A percentile compares a stretch with the other conserved stretches of the same genome.
Conservation (phyloP, 2,113 vertebrate genomes). For the Syrrhaptes paradoxus region DNA sequence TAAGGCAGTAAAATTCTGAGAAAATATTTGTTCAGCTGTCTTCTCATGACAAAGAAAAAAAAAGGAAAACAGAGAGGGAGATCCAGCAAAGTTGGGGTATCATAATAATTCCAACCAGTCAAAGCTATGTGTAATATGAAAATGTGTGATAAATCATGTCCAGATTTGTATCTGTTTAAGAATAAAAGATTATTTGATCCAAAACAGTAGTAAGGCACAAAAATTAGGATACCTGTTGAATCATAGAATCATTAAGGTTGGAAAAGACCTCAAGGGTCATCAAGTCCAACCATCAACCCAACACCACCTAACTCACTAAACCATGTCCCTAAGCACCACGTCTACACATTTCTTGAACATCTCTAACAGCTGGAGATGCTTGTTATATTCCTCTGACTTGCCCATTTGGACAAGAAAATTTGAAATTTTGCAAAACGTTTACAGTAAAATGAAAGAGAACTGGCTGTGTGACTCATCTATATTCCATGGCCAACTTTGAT, state of each 20-base stretch:
- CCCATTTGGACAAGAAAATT: not conserved
- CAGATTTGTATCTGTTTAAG: not conserved
- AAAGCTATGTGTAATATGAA: constrained; percentile 1
- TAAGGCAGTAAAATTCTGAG: constrained; percentile 64
- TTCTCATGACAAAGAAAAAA: not conserved
- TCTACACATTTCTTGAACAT: no score
- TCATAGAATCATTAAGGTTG: no score
- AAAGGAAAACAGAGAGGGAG: constrained; percentile 29
- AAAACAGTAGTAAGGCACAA: not conserved
- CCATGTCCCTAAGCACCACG: no score
- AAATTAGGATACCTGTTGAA: not conserved
- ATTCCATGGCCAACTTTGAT: not conserved
- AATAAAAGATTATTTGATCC: not conserved
- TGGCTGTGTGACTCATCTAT: not conserved
- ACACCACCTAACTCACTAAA: no score
- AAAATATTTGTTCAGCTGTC: constrained; percentile 80
- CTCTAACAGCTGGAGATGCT: not conserved
- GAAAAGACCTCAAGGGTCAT: no score
- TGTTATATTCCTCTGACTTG: not conserved
- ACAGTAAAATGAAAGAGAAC: not conserved
- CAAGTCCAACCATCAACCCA: no score
- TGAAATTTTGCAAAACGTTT: not conserved
- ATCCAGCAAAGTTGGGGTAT: not conserved
- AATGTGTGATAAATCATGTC: not conserved
- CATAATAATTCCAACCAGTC: not conserved